Evolutionary conservation across 2,888 invertebrate genomes (phyloP).

Genomic region (Platycnemis pennipes): DNA sequence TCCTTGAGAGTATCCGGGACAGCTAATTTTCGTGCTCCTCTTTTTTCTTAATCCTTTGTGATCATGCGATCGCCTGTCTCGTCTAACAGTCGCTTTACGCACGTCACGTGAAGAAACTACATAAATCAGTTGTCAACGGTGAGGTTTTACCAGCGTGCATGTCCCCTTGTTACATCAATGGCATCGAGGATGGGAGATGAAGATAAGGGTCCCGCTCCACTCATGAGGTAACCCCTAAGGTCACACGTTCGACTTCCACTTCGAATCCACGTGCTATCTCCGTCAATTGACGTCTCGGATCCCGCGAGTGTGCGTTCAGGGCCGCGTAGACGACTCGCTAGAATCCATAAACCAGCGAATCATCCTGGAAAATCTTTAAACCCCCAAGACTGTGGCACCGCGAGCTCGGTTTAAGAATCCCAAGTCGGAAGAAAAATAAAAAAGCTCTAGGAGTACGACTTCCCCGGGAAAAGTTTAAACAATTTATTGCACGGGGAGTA

Average conservation of each 20-base stretch:
- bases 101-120: not conserved
- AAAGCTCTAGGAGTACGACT: not conserved
- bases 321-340: not conserved
- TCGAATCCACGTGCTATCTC: not conserved
- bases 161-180: not conserved
- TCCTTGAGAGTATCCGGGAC: not conserved
- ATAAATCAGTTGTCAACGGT: constrained; percentile 2
- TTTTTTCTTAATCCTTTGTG: not conserved
- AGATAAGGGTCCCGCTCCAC: not conserved
- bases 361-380: not conserved
- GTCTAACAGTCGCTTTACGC: not conserved
- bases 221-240: not conserved
- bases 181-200: not conserved
- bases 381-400: not conserved
- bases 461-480: not conserved
- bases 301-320: not conserved
- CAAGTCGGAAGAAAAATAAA: not conserved
- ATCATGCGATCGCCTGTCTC: not conserved
- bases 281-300: not conserved
- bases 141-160: not conserved
- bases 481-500: not conserved
- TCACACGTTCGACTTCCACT: constrained; percentile 18
- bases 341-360: constrained; percentile 28
- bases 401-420: not conserved
- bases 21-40: not conserved